Evolutionary conservation across 2,888 invertebrate species (phyloP), one percentile per base, ranked within the genome.

Genomic region (Auanema sp.): DNA sequence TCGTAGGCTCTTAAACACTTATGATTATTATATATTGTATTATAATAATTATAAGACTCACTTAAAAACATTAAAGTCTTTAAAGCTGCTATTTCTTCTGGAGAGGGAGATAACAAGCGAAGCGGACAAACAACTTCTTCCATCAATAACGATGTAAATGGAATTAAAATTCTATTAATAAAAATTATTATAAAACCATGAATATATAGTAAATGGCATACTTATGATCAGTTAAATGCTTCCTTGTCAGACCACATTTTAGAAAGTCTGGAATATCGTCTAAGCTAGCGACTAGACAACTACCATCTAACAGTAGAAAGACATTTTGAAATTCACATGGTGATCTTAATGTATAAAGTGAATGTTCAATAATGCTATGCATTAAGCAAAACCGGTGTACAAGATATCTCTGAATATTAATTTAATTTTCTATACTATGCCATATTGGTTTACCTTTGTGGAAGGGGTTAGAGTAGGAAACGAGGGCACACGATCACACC

Each of bases 1-100:
- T 64, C 11, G 72, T 70, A 14, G 72, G 72, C 43, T 68, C 72
- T 72, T 51, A 11, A 67, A 60, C 50, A 52, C 40, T 16, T n/a
- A 55, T 14, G 52, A 3, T 5, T n/a, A 18, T 21, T 23, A 52
- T 10, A n/a, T n/a, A 24, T 52, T n/a, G 52, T 24, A n/a, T 52
- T 12, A 12, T 8, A 10, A 24, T n/a, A 10, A 52, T 12, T 23
- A 52, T 24, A 4, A 52, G 21, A 71, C 71, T 60, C 16, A 74
- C 74, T 69, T 56, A 74, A 51, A 33, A 74, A 51, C 70, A 71
- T 74, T 55, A 74, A 50, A n/a, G 63, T 57, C 54, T 74, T 74
- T 8, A 74, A 59, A 14, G 65, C 66, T 0, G 74, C 74, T 5
- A 72, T 50, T 18, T 74, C 74, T 2, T 61, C 53, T 5, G 68